Evolutionary conservation across 2,888 invertebrate species (phyloP), one percentile per base, ranked within the genome.

Genomic region (Melitaea athalia): DNA sequence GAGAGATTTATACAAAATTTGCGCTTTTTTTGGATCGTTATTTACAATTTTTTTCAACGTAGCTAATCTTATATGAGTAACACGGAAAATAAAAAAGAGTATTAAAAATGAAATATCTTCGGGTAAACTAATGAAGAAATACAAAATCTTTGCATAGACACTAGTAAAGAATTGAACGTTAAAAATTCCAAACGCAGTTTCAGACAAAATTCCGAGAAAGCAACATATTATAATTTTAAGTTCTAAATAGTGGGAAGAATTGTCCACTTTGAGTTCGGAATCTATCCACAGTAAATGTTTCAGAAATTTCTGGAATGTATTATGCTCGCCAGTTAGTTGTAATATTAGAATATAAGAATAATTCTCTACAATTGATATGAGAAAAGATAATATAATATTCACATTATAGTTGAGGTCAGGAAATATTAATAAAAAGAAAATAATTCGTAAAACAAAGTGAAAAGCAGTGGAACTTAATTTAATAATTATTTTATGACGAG

Each of bases 1-100:
- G 15, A 68, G 24, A 45, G 53, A 49, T 60, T 55, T 60, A 49
- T 68, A 68, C 38, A 68, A 24, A 1, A 31, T 5, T 42, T 68
- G 64, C 14, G 38, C 33, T 42, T 68, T 15, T 15, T 47, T 47
- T 3, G 60, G 10, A 3, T 15, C 33, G n/a, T 24, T n/a, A 38
- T 50, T 45, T 24, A 64, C 55, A 15, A 24, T 61, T 64, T 64
- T 61, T 45, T 17, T 52, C 5, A 68, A 24, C n/a, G 14, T 3
- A 24, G 38, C 15, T 14, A 68, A 33, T 42, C 68, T 61, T 5
- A 38, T 14, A 50, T 38, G 47, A 5, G 60, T 42, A 57, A 15
- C 42, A 11, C 15, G 42, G 5, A 57, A 57, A 5, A 57, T 7
- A n/a, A 57, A 57, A 15, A n/a, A 42, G n/a, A 15, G 38, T 11